Evolutionary conservation across 2,113 vertebrate species (phyloP).

Genomic region (Uria aalge): DNA sequence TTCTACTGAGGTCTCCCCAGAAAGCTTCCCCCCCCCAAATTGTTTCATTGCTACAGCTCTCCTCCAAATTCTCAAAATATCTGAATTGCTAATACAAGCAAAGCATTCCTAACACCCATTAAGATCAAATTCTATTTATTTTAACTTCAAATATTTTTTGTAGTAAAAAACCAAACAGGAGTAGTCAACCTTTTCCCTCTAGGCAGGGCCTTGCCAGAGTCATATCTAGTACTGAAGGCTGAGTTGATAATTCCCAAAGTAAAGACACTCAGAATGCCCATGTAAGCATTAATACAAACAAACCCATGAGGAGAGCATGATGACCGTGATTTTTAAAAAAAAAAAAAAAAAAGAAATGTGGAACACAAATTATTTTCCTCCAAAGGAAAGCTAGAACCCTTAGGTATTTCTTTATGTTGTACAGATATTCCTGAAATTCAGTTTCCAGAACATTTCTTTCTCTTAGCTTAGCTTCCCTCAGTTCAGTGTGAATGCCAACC

Average conservation of each 20-base stretch:
- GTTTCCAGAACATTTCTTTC: background rate
- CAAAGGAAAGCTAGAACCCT: background rate
- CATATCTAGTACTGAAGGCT: background rate
- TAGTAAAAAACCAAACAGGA: background rate
- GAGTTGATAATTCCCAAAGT: background rate
- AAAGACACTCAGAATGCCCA: background rate
- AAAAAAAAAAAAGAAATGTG: too few species aligned
- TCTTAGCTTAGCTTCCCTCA: background rate
- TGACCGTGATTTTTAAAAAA: background rate
- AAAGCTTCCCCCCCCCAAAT: background rate
- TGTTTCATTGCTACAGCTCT: background rate
- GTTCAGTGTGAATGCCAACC: background rate
- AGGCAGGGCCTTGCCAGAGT: background rate
- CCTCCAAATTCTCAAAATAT: background rate
- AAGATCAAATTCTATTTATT: background rate
- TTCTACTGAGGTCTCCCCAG: background rate
- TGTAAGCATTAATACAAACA: background rate
- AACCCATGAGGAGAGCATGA: background rate
- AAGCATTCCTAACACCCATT: background rate
- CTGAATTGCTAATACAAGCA: background rate
- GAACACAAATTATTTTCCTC: background rate
- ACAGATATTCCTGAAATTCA: background rate
- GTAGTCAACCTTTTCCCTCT: background rate
- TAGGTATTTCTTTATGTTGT: background rate
- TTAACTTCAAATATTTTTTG: background rate